Evolutionary conservation across 2,797 vertebrate genomes (phyloP).

Genomic region (Leptodactylus fallax): DNA sequence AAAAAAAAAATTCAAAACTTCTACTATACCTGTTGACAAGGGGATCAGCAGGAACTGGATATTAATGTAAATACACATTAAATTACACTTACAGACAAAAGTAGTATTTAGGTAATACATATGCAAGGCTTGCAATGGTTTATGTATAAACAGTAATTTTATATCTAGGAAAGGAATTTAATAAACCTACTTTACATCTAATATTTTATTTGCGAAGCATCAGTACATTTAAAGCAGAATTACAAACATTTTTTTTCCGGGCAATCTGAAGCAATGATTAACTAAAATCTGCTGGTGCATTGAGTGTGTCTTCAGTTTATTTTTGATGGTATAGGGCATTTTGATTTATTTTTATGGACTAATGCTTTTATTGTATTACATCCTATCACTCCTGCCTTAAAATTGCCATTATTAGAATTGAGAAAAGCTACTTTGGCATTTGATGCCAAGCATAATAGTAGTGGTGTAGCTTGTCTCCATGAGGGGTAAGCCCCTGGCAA

Average conservation of each 20-base stretch:
- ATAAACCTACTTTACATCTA: background rate
- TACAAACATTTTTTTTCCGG: background rate
- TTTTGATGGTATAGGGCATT: background rate
- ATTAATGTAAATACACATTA: background rate
- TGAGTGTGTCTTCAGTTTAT: background rate
- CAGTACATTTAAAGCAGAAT: background rate
- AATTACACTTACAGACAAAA: too few species aligned
- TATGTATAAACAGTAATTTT: background rate
- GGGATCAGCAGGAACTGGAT: too few species aligned
- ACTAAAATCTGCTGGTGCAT: background rate
- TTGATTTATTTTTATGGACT: constrained; percentile 8
- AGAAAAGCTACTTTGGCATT: background rate
- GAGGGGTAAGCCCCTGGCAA: background rate
- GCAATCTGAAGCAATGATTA: background rate
- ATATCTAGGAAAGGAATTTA: background rate
- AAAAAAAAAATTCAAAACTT: background rate
- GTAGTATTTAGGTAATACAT: background rate
- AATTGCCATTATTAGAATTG: background rate
- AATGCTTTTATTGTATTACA: background rate
- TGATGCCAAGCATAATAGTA: background rate
- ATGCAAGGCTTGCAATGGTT: background rate
- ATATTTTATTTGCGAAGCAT: background rate
- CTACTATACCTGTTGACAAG: background rate
- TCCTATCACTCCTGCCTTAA: background rate
- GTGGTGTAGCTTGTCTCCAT: background rate